phyloP scores from a whole-genome alignment of 2,113 vertebrate genomes.

The Sapayoa aenigma region DNA sequence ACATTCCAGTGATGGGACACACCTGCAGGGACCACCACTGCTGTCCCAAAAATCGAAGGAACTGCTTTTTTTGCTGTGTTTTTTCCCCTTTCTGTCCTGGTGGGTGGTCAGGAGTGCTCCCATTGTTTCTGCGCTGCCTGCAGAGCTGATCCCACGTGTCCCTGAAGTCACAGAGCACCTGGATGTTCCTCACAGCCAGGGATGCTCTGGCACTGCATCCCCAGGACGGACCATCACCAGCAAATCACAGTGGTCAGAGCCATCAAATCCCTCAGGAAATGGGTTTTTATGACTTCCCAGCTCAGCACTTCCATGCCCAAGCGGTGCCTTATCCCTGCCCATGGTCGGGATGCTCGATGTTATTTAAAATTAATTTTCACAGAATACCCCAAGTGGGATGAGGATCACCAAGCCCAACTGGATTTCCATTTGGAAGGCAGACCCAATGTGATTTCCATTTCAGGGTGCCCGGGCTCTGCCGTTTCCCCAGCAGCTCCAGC shows the following conservation, averaged over 20 bases:
- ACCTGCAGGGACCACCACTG: neutral
- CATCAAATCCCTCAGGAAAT: neutral
- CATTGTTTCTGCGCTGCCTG: slow-evolving; percentile 57
- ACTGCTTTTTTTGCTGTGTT: neutral
- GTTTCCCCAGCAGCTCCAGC: neutral
- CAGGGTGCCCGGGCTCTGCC: neutral
- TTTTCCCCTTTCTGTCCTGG: slow-evolving; percentile 52
- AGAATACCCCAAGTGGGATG: neutral
- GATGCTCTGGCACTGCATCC: too few species aligned
- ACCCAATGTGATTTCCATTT: neutral
- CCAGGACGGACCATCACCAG: neutral
- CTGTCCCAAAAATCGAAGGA: neutral
- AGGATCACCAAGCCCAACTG: neutral
- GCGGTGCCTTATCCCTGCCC: neutral
- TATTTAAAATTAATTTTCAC: neutral
- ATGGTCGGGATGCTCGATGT: fast-evolving
- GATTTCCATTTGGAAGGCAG: neutral
- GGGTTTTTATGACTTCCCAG: neutral
- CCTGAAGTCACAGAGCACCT: slow-evolving; percentile 67
- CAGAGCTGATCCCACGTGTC: slow-evolving; percentile 71
- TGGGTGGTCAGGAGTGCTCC: slow-evolving; percentile 83
- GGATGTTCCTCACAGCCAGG: neutral
- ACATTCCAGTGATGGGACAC: neutral
- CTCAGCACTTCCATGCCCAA: neutral
- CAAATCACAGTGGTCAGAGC: neutral